Evolutionary conservation across 1,140 invertebrate genomes (phyloP), one percentile per base, ranked within the genome.

Genomic region (Brachionus manjavacas): DNA sequence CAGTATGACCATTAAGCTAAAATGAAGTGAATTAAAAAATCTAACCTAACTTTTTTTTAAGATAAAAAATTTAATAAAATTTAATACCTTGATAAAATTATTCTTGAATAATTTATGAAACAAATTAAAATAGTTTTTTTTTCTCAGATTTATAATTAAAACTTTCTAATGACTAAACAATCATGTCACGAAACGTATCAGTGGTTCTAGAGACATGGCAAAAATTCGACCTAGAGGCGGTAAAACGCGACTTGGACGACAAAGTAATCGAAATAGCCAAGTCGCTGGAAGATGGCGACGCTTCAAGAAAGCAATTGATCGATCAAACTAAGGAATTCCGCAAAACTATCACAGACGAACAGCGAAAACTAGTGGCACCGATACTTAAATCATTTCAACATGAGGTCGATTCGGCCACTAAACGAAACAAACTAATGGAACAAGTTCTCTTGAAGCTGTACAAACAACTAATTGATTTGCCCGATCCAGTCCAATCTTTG

Each of bases 321-420:
- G 91, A 91, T 85, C 89, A 89, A 46, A 91, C 90, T 84, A 86
- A 90, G 84, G 91, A 92, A 85, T 91, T 92, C 87, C 91, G 91
- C 87, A 91, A 90, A 87, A 91, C 14, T 8, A 31, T 72, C n/a
- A 74, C 20, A 4, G 83, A 84, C 11, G 91, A 92, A 85, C 87
- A 91, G 25, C 86, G 90, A 31, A 91, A 90, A 88, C 79, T 89
- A 78, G 91, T 91, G 31, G 90, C 90, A 25, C 91, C 91, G 66
- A 86, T 92, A 72, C 86, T 92, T 78, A 91, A 91, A 87, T 91
- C 89, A 86, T 92, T 92, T 86, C 91, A 92, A 86, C 86, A 86
- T 12, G 91, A 92, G 87, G 89, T 92, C 16, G 91, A 92, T 87
- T 89, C 88, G 46, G 87, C 92, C 66, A 90, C 89, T 11, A 91